Evolutionary conservation across 2,113 vertebrate genomes (phyloP), one percentile per base, ranked within the genome.

Genomic region (Lasiurus cinereus): DNA sequence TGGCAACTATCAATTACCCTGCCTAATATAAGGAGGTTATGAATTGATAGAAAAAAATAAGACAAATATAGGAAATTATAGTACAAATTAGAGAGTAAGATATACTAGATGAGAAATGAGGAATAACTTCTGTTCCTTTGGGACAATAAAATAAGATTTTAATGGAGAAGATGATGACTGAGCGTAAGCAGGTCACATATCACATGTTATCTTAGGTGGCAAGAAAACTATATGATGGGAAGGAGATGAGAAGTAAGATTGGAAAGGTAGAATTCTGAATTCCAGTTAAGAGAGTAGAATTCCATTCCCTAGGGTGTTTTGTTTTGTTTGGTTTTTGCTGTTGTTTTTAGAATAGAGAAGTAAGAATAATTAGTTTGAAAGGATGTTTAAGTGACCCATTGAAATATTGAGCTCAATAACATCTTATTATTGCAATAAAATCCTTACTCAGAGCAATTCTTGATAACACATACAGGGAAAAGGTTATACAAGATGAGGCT

Each of bases 11-110:
- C 21, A 70, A 50, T 83, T 90, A 48, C 3, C 13, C 31, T 77
- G 9, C 46, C 16, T 24, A 70, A 80, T 31, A 33, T 0, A 76
- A 52, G 43, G 27, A 73, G n/a, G 2, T 89, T 43, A 87, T 70
- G 24, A 13, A 8, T 77, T 87, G 39, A 27, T n/a, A 83, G 69
- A 50, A 56, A 91, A 91, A 93, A 90, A 80, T n/a, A 48, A 74
- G 72, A 24, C 64, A 27, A 48, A 72, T 18, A 52, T 52, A 52
- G 52, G 52, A 52, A 18, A 52, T 52, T 52, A 52, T 52, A 52
- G 52, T 52, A 24, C 54, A 27, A 48, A 72, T 33, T 72, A 5
- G n/a, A 54, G 87, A 70, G 27, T 22, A 24, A 87, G 59, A 36
- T 29, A 10, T 39, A 21, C 33, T 24, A 6, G 52, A 5, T 76